Percentiles rank a stretch among this genome's conserved stretches.
Conservation (phyloP, 2,888 invertebrate genomes). For the Yponomeuta plumbellus region DNA sequence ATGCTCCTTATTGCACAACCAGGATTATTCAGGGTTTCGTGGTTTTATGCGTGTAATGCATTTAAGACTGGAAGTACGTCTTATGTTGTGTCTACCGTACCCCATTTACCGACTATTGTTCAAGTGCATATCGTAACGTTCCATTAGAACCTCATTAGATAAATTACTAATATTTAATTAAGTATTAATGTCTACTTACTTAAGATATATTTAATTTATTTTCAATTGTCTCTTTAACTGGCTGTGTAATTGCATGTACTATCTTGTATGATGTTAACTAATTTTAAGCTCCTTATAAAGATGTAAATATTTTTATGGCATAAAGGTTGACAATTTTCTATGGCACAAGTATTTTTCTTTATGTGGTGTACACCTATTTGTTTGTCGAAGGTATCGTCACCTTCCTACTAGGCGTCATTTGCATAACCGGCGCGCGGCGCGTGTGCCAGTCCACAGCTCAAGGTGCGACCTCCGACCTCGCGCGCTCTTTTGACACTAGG, state of each 20-base stretch:
- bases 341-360: neutral
- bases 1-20: too few relatives aligned
- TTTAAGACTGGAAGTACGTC: neutral
- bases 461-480: neutral
- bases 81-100: neutral
- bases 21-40: too few relatives aligned
- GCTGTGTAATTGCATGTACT: neutral
- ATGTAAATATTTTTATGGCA: neutral
- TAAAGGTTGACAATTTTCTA: neutral
- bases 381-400: neutral
- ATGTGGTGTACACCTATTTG: neutral
- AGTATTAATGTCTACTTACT: neutral
- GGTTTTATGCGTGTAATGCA: neutral
- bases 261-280: neutral
- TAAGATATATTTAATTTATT: neutral
- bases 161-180: neutral
- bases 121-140: neutral
- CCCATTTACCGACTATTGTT: neutral
- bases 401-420: neutral
- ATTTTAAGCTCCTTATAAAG: neutral
- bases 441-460: neutral
- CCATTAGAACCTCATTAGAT: neutral
- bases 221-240: neutral
- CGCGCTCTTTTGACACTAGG: neutral
- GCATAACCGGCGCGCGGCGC: neutral